These are phyloP conservation scores for Chelidonichthys spinosus DNA, from an alignment of 2,797 vertebrate genomes.

Conservation along the genomic window DNA sequence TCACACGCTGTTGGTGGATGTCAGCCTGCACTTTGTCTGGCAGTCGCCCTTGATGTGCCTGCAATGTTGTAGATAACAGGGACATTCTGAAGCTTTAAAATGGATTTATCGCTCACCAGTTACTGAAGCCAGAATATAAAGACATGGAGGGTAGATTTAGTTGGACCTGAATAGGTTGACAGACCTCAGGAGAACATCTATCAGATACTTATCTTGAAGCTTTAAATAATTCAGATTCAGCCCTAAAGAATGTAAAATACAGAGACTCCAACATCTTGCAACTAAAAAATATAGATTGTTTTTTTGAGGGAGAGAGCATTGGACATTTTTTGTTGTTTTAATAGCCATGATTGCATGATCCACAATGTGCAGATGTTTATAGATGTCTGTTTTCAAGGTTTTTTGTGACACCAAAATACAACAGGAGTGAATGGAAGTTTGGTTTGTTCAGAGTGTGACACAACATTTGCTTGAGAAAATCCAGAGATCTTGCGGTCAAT, in stretches of 20 bases:
- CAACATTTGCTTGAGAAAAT: neutral
- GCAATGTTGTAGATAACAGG: constrained; percentile 16
- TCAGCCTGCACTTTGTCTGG: constrained; percentile 31
- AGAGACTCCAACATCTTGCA: neutral
- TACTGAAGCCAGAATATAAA: constrained; percentile 11
- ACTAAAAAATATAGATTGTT: neutral
- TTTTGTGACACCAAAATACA: neutral
- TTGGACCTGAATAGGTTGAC: constrained; percentile 1
- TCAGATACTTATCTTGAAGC: neutral
- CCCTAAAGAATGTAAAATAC: neutral
- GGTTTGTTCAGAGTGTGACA: neutral
- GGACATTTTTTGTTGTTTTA: neutral
- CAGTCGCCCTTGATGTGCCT: constrained; percentile 21
- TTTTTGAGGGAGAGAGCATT: constrained; percentile 2
- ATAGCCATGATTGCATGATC: no score
- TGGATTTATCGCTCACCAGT: constrained; percentile 9
- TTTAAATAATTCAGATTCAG: neutral
- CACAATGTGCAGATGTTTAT: neutral
- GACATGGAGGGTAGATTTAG: neutral
- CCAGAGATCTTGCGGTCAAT: neutral
- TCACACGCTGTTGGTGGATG: constrained; percentile 27
- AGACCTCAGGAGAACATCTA: neutral
- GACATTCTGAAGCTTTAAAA: constrained; percentile 27
- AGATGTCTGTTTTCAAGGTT: neutral
- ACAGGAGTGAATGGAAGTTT: neutral